Evolutionary conservation across 2,888 invertebrate species (phyloP).

Genomic region (Eupsilia transversa): DNA sequence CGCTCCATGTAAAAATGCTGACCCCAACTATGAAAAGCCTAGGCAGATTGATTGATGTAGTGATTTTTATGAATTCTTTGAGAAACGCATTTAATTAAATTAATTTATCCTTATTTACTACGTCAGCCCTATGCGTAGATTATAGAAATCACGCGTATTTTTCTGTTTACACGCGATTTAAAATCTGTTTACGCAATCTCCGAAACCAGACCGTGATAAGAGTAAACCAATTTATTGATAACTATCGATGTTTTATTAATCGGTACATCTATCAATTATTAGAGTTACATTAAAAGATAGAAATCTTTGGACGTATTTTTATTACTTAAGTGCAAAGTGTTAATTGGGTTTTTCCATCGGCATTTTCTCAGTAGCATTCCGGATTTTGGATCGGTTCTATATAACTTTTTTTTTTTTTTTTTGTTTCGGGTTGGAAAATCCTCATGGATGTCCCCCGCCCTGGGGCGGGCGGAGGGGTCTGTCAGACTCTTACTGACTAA

Average conservation of each 20-base stretch:
- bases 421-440: too few relatives aligned
- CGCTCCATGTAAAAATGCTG: too few relatives aligned
- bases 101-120: background rate
- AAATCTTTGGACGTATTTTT: conserved; percentile 18
- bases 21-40: too few relatives aligned
- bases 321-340: background rate
- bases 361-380: background rate
- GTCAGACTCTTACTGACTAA: too few relatives aligned
- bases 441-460: too few relatives aligned
- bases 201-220: conserved; percentile 13
- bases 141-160: conserved; percentile 10
- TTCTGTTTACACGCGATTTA: background rate
- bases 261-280: conserved; percentile 19
- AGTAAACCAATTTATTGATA: conserved; percentile 60
- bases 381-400: background rate
- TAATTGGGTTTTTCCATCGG: background rate
- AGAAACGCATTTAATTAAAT: background rate
- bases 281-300: conserved; percentile 32
- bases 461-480: too few relatives aligned
- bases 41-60: too few relatives aligned
- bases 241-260: conserved; percentile 28
- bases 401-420: too few relatives aligned
- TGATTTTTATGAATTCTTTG: too few relatives aligned
- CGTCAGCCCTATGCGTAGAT: background rate
- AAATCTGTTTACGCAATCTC: conserved; percentile 31